Conservation (phyloP, 1,140 invertebrate species). For the Habropoda laboriosa region DNA sequence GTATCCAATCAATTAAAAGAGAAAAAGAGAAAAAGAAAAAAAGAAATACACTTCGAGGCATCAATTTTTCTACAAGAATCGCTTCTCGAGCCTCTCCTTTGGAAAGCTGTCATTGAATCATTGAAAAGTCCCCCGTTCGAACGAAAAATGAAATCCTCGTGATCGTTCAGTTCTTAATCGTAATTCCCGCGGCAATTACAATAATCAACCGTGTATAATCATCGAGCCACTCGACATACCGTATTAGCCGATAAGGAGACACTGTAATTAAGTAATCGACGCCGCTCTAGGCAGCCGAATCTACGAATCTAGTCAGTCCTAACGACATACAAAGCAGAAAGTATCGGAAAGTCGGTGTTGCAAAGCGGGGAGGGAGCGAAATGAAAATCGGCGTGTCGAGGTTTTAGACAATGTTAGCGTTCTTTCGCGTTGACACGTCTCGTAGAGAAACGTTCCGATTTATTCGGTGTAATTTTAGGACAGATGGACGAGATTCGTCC, state of each 20-base stretch:
- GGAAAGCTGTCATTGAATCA: too few species aligned
- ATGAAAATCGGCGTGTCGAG: not conserved
- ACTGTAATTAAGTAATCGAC: slow-evolving; percentile 15
- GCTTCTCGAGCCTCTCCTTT: too few species aligned
- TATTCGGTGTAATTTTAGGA: slow-evolving; percentile 26
- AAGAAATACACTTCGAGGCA: too few species aligned
- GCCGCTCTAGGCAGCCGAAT: slow-evolving; percentile 15
- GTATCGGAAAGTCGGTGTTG: slow-evolving; percentile 61
- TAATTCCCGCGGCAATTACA: slow-evolving; percentile 1
- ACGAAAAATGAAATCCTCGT: too few species aligned
- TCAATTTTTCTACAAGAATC: slow-evolving; percentile 22
- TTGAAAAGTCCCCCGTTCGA: too few species aligned
- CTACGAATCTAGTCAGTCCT: slow-evolving; percentile 54
- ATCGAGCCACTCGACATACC: slow-evolving; percentile 33
- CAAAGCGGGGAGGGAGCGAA: not conserved
- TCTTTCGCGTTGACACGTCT: not conserved
- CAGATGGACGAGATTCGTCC: not conserved
- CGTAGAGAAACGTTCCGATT: slow-evolving; percentile 10
- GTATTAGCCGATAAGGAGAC: slow-evolving; percentile 6
- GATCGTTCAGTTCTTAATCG: not conserved
- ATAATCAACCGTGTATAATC: slow-evolving; percentile 13
- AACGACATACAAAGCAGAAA: slow-evolving; percentile 65
- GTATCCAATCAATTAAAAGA: not conserved
- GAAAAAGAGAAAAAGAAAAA: too few species aligned
- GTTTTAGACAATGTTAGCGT: not conserved